Conservation (phyloP, 2,113 vertebrate genomes). For the Xenus cinereus region DNA sequence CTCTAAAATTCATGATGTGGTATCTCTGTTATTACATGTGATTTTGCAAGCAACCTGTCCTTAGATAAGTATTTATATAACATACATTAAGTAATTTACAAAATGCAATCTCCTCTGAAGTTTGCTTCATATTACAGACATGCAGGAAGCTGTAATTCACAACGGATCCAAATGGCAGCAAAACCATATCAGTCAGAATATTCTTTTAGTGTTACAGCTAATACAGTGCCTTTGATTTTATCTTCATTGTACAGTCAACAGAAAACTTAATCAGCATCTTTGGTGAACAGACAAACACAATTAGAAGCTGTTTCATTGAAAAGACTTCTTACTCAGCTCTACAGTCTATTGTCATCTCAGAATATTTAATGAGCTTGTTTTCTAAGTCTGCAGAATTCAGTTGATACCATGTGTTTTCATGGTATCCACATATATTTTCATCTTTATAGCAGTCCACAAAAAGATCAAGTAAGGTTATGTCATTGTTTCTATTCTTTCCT, state of each 20-base stretch:
- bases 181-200: neutral
- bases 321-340: neutral
- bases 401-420: neutral
- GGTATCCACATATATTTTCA: neutral
- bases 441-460: neutral
- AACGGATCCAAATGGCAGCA: neutral
- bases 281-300: neutral
- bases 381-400: neutral
- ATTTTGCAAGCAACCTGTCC: neutral
- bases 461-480: neutral
- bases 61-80: neutral
- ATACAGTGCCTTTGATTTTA: neutral
- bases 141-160: neutral
- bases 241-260: neutral
- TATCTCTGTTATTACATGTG: neutral
- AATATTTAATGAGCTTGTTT: neutral
- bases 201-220: neutral
- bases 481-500: neutral
- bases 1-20: neutral
- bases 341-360: neutral
- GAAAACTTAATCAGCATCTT: neutral
- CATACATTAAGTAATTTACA: neutral
- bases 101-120: neutral
- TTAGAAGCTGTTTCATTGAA: neutral
- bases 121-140: neutral